A percentile compares a stretch with the other conserved stretches of the same genome.
phyloP scores from a whole-genome alignment of 2,888 invertebrate genomes.

The Frankliniella intonsa region DNA sequence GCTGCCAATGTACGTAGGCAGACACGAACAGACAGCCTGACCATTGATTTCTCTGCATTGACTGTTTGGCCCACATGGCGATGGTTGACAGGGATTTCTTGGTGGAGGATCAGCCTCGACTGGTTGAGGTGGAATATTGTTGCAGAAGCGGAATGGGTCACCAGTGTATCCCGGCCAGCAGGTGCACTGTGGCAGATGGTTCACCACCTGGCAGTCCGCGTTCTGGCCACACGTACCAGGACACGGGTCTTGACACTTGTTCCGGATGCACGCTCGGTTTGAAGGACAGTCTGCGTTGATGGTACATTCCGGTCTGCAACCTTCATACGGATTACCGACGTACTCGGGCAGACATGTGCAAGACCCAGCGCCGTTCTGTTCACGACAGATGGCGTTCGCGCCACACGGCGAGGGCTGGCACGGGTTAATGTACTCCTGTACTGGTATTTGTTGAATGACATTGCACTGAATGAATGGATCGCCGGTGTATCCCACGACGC shows the following conservation, averaged over 20 bases:
- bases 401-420: conserved; percentile 43
- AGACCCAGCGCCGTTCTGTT: conserved; percentile 42
- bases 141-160: conserved; percentile 47
- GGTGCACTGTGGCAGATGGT: conserved; percentile 52
- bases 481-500: conserved; percentile 58
- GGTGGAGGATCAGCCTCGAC: conserved; percentile 29
- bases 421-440: conserved; percentile 46
- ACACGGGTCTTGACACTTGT: conserved; percentile 52
- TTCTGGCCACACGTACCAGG: conserved; percentile 52
- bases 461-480: conserved; percentile 61
- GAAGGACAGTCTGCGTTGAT: conserved; percentile 48
- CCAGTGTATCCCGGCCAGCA: conserved; percentile 49
- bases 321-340: conserved; percentile 70
- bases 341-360: conserved; percentile 58
- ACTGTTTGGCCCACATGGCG: conserved; percentile 51
- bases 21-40: conserved; percentile 75
- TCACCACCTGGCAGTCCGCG: conserved; percentile 51
- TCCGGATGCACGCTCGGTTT: conserved; percentile 48
- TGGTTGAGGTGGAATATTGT: conserved; percentile 38
- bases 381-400: conserved; percentile 41
- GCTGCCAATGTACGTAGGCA: conserved; percentile 66
- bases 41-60: conserved; percentile 52
- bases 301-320: conserved; percentile 56
- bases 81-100: conserved; percentile 43
- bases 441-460: conserved; percentile 30